Base-by-base conservation (phyloP, 23 tunicate genomes). In the Ascidia mentula region DNA sequence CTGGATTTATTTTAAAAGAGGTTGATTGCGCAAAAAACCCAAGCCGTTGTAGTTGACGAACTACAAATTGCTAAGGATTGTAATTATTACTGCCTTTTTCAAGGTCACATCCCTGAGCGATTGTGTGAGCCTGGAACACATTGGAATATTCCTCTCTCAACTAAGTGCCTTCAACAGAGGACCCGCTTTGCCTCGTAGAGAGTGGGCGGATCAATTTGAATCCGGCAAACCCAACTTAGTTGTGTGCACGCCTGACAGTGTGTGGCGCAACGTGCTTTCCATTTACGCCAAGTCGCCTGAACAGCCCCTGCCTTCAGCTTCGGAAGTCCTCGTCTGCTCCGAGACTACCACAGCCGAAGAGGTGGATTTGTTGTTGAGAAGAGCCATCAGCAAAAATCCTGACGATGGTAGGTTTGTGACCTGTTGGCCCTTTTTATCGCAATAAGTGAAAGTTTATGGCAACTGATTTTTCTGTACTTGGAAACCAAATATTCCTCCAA, bases 281-380 rank as follows among this genome's bases (percentile, higher is more conserved):
- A 35, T 87, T 34, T 87, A 80, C 65, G 65, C 65, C 13, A 53
- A 53, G 13, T 53, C 12, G 22, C 65, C 65, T 53, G 65, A 53
- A 26, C 77, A 73, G 37, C 85, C 85, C 8, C 69, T 87, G 36
- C 85, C 91, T 4, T 69, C 85, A n/a, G 40, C 77, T 32, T 22
- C 80, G 26, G 91, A 87, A 39, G 91, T 87, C 12, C 91, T 87
- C 15, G 37, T 87, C 31, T 87, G 91, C 40, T 32, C 40, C 36
- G 65, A 87, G 39, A 32, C 46, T 32, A 87, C 91, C 20, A 34
- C 80, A 24, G 32, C 73, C 1, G 91, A 87, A 70, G 91, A 87
- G 20, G 82, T 87, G 30, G 91, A 80, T 36, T 32, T 84, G 61
- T 73, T 87, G 32, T 74, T 87, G 59, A 46, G 91, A 80, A n/a